Conservation (phyloP, 2,113 vertebrate genomes). For the Psephotus haematonotus region DNA sequence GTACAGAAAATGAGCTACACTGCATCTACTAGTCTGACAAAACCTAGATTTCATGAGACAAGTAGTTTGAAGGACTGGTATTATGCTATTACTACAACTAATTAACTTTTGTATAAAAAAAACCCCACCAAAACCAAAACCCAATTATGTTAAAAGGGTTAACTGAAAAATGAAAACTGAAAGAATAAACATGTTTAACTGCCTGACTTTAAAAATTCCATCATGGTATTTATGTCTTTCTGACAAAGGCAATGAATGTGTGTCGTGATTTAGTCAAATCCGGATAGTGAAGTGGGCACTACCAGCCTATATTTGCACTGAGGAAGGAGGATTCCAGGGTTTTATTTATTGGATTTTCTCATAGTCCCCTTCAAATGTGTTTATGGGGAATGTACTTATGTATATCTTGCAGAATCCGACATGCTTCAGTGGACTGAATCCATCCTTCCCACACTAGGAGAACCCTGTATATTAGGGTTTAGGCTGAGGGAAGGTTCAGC, state of each 20-base stretch:
- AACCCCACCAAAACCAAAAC: background rate
- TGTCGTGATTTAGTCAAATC: background rate
- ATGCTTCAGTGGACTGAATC: no score
- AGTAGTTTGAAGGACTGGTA: background rate
- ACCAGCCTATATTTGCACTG: background rate
- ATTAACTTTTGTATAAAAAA: background rate
- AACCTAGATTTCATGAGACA: background rate
- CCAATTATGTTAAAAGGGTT: background rate
- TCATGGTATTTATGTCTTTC: background rate
- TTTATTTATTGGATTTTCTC: background rate
- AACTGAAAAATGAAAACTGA: background rate
- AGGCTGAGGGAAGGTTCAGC: background rate
- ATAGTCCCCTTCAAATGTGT: background rate
- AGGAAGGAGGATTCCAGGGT: background rate
- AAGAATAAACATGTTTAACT: background rate
- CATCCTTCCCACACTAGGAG: background rate
- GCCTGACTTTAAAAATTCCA: background rate
- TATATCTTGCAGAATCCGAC: background rate
- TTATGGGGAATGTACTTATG: background rate
- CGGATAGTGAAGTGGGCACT: background rate
- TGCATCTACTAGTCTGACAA: background rate
- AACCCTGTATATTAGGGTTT: background rate
- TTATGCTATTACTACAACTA: background rate
- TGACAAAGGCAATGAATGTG: background rate
- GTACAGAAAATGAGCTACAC: background rate